These are phyloP conservation scores for Ciona savignyi DNA, from an alignment of 23 tunicate genomes.

Conservation along the genomic window DNA sequence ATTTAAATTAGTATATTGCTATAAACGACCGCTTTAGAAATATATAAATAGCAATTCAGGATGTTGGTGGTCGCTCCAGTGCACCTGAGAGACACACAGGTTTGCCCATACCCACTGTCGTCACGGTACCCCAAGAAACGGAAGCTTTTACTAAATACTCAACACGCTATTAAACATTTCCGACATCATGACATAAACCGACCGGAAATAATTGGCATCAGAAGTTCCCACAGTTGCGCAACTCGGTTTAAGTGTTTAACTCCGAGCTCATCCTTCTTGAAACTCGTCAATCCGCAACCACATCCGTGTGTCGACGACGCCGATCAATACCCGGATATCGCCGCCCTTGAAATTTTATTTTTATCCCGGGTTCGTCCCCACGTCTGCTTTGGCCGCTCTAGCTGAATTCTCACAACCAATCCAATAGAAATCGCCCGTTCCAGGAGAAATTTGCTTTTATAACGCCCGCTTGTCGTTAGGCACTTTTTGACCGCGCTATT, in stretches of 20 bases:
- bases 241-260: background rate
- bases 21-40: background rate
- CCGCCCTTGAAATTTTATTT: background rate
- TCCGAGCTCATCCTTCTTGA: background rate
- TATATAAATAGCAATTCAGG: background rate
- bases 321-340: background rate
- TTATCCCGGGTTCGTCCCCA: background rate
- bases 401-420: background rate
- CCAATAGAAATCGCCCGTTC: too few species aligned
- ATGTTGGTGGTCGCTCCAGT: background rate
- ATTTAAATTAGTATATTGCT: background rate
- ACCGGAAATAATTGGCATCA: too few species aligned
- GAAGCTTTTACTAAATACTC: constrained; percentile 1
- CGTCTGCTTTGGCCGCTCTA: background rate
- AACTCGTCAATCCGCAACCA: background rate
- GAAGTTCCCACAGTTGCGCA: background rate
- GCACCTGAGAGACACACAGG: background rate
- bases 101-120: too few species aligned
- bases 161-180: too few species aligned
- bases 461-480: too few species aligned
- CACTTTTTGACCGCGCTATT: too few species aligned
- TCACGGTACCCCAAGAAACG: background rate
- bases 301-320: constrained; percentile 1
- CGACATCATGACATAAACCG: too few species aligned
- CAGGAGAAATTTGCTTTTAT: too few species aligned